Conservation (phyloP, 1,140 invertebrate genomes). For the Drosophila eugracilis region DNA sequence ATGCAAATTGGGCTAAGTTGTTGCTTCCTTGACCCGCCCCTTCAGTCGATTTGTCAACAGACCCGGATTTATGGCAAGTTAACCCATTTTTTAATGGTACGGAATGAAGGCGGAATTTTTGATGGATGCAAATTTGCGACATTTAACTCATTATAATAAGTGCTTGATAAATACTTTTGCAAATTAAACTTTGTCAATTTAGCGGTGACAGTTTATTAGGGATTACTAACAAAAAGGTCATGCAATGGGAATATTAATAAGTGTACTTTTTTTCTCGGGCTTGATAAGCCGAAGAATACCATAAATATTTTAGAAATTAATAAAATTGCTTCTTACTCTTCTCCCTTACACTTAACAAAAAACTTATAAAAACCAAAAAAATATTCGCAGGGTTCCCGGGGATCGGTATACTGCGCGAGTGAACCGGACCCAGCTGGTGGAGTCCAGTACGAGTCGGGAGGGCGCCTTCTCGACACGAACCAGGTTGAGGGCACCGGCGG, state of each 20-base stretch:
- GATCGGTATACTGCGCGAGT: slow-evolving; percentile 85
- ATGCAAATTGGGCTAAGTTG: slow-evolving; percentile 43
- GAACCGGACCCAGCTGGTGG: slow-evolving; percentile 85
- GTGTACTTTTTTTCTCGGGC: no score
- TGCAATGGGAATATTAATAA: neutral
- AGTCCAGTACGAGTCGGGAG: slow-evolving; percentile 84
- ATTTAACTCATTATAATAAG: slow-evolving; percentile 1
- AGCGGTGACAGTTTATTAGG: neutral
- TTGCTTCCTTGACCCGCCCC: slow-evolving; percentile 47
- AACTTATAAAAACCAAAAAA: no score
- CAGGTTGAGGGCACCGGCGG: slow-evolving; percentile 58
- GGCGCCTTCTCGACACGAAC: slow-evolving; percentile 78
- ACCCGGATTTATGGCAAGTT: slow-evolving; percentile 7
- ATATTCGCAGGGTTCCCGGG: slow-evolving; percentile 84
- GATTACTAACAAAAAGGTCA: slow-evolving; percentile 2
- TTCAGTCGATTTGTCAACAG: slow-evolving; percentile 29
- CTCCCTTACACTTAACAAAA: no score
- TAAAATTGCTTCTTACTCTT: no score
- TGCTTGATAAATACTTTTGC: slow-evolving; percentile 23
- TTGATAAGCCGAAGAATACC: no score
- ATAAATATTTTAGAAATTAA: no score
- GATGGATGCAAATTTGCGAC: slow-evolving; percentile 11
- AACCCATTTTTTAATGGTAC: slow-evolving; percentile 34
- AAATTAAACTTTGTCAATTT: slow-evolving; percentile 17
- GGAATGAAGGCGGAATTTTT: neutral